phyloP scores from a whole-genome alignment of 2,113 vertebrate genomes.

The Zingel zingel region DNA sequence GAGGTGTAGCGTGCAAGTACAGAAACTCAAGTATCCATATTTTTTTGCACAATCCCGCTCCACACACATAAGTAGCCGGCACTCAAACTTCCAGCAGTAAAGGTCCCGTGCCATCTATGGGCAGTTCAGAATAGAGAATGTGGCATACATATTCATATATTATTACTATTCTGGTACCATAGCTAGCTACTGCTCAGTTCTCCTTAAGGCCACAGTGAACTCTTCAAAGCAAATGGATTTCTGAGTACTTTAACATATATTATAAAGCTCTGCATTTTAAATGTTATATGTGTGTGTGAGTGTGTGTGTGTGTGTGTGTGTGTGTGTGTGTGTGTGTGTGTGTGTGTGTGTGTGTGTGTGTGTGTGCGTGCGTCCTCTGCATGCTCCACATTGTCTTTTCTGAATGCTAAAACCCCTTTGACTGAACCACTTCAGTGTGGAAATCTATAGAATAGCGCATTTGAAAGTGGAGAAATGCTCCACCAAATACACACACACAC shows the following conservation, averaged over 20 bases:
- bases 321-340: background rate
- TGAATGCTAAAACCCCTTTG: constrained; percentile 48
- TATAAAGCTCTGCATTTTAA: constrained; percentile 56
- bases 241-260: constrained; percentile 68
- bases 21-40: constrained; percentile 12
- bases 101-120: constrained; percentile 65
- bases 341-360: background rate
- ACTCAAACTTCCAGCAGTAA: constrained; percentile 41
- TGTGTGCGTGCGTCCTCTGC: background rate
- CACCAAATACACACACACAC: constrained; percentile 15
- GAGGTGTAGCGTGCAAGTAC: background rate
- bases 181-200: constrained; percentile 49
- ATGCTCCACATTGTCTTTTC: constrained; percentile 48
- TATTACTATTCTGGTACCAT: constrained; percentile 67
- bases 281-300: background rate
- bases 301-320: background rate
- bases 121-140: constrained; percentile 48
- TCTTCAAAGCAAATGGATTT: constrained; percentile 74
- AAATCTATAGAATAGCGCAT: constrained; percentile 53
- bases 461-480: constrained; percentile 25
- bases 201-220: constrained; percentile 70
- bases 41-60: constrained; percentile 25
- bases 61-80: background rate
- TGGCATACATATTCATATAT: constrained; percentile 75
- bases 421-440: constrained; percentile 36